Evolutionary conservation across 2,888 invertebrate species (phyloP), one percentile per base, ranked within the genome.

Genomic region (Smittia aterrima): DNA sequence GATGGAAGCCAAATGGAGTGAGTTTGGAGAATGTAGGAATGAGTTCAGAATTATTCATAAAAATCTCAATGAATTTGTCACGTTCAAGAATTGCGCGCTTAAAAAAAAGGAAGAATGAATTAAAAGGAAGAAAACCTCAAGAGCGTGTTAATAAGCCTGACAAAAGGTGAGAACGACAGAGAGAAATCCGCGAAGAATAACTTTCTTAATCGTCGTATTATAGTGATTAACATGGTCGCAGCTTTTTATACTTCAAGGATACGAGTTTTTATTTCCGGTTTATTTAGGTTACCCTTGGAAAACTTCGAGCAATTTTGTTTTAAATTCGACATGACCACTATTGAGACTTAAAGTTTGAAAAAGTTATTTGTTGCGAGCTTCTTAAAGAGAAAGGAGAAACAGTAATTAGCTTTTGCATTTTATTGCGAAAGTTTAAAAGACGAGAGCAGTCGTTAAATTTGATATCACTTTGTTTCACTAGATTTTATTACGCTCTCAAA

Each of bases 351-450:
- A n/a, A n/a, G n/a, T n/a, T n/a, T n/a, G n/a, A n/a, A n/a, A n/a
- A n/a, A n/a, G n/a, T n/a, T n/a, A n/a, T n/a, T n/a, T n/a, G n/a
- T n/a, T n/a, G n/a, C n/a, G 16, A 47, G 11, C 16, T 47, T 11
- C 16, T 38, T 11, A 47, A 6, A 11, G 16, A 6, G 16, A 47
- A 32, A 25, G 66, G 16, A 62, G 62, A 32, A 66, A 27, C 47
- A 71, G 54, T 71, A 71, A 71, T 71, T 71, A 71, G 71, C 58
- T 54, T 66, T 68, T 68, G 68, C 68, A 68, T 68, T 68, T 68
- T 68, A 68, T 68, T 25, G 47, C 71, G 11, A 20, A 47, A 68
- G 16, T 40, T 68, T 58, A 41, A 68, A 40, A 38, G 20, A 67
- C 11, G 24, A 68, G 38, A 11, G 53, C 27, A 54, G 32, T 41